Evolutionary conservation across 2,113 vertebrate genomes (phyloP), one percentile per base, ranked within the genome.

Genomic region (Tetraodon nigroviridis): DNA sequence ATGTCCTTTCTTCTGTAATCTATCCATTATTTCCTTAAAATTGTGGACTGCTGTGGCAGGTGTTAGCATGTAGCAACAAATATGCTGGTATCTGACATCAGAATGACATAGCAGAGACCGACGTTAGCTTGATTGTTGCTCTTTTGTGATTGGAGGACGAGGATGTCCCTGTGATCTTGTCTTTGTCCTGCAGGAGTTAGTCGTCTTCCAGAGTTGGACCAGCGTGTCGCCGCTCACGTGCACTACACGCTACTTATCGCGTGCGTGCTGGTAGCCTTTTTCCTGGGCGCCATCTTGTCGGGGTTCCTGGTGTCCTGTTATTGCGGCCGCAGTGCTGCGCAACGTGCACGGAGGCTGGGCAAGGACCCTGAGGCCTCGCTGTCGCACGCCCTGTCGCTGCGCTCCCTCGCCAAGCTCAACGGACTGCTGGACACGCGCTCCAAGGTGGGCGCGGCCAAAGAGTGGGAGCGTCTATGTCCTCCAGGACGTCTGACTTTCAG

Each of bases 291-390:
- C 48, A 82, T 92, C 5, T 64, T 91, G 40, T 94, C 94, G 0
- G 93, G 89, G 1, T 80, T 94, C 27, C 73, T 93, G 58, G 90
- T 93, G 58, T 93, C 92, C 52, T 94, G 92, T 22, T 93, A 90
- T 64, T 94, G 94, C 77, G 80, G 85, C 64, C 89, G 83, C 22
- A 77, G 84, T 5, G 79, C 86, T 46, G 80, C 87, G 20, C 86
- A 79, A 27, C 83, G 63, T 2, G 77, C 72, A 1, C 65, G 64
- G 47, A 57, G 62, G 27, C 61, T 82, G 1, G 79, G 64, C 7
- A 93, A 92, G 57, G 93, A 93, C 65, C 71, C 90, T 0, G 92
- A 94, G 73, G 77, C 75, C 0, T 68, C 89, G 0, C 86, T 92
- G 18, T 89, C 91, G 1, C 91, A 88, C 24, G 84, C 92, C 0